Evolutionary conservation across 2,797 vertebrate genomes (phyloP), one percentile per base, ranked within the genome.

Genomic region (Myiotriccus ornatus): DNA sequence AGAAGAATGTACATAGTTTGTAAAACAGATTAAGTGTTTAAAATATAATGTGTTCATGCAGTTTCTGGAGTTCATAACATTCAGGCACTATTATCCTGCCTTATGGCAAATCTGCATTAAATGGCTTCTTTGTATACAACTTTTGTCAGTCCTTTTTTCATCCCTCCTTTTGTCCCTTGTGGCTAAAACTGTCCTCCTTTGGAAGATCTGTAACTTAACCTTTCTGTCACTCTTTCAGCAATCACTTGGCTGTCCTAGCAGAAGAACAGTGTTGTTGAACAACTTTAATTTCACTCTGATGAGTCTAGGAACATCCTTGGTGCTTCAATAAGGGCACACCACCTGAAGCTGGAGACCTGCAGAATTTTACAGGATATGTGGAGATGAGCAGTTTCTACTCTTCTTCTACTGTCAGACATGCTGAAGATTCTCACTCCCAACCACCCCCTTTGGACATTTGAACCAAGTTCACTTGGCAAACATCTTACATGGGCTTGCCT

Each of bases 11-110:
- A 97, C 79, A 67, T 91, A 97, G 97, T 97, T 97, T 97, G 97
- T 97, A 97, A 96, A 97, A 96, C 96, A 97, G 96, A 97, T 97
- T 96, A 96, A 97, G 95, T 95, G 95, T 96, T 97, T 97, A 97
- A 97, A 97, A 97, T 97, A 97, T 94, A 97, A 98, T 95, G 95
- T 81, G 90, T 96, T 97, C 93, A 77, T 84, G 94, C 96, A 96
- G 95, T 95, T 97, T 97, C 92, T 93, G 79, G 94, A 96, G 96
- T 97, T 97, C 96, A 65, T 97, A 97, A 96, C 34, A 6, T 80
- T 95, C 86, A 67, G 76, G 87, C 73, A 90, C 92, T 97, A 93
- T 91, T 94, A 91, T 92, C 75, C 65, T 96, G 96, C 97, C 96
- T 96, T 87, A 90, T 97, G 96, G 97, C 95, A 96, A 97, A 93